A percentile compares a stretch with the other conserved stretches of the same genome.
Conservation (phyloP, 2,888 invertebrate species). For the Macrosoma leucophasiata region DNA sequence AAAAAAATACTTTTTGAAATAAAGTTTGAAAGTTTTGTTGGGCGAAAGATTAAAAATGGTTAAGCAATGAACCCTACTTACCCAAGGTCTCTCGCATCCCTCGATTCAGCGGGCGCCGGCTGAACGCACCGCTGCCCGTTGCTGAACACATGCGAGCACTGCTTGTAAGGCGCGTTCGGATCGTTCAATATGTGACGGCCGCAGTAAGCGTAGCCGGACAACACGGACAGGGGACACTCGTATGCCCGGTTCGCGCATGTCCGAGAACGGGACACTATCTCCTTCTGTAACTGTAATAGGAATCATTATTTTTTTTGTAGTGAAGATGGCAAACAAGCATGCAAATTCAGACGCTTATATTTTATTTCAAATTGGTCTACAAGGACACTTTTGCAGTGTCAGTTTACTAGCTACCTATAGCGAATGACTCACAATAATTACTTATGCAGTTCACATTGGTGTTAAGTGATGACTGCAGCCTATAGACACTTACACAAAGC, state of each 20-base stretch:
- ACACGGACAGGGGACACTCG: constrained; percentile 79
- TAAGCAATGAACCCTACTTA: too few relatives aligned
- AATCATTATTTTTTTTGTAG: neutral
- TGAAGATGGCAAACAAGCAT: neutral
- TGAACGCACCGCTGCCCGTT: constrained; percentile 85
- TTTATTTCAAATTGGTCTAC: too few relatives aligned
- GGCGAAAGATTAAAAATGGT: too few relatives aligned
- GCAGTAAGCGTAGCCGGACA: constrained; percentile 86
- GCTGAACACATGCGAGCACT: constrained; percentile 81
- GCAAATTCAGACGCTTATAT: too few relatives aligned
- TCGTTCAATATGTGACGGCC: constrained; percentile 88
- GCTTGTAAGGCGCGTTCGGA: constrained; percentile 87
- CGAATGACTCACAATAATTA: too few relatives aligned
- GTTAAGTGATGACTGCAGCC: too few relatives aligned
- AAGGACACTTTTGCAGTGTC: too few relatives aligned
- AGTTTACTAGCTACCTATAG: too few relatives aligned
- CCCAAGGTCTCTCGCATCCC: constrained; percentile 44
- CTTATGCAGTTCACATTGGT: too few relatives aligned
- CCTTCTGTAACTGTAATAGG: constrained; percentile 73
- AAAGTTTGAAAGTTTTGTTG: too few relatives aligned
- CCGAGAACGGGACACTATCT: constrained; percentile 77
- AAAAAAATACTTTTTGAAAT: too few relatives aligned
- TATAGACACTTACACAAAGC: too few relatives aligned
- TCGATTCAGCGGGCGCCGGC: constrained; percentile 77
- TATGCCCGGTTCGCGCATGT: constrained; percentile 78